Evolutionary conservation across 2,113 vertebrate genomes (phyloP).

Genomic region (Campylorhamphus procurvoides): DNA sequence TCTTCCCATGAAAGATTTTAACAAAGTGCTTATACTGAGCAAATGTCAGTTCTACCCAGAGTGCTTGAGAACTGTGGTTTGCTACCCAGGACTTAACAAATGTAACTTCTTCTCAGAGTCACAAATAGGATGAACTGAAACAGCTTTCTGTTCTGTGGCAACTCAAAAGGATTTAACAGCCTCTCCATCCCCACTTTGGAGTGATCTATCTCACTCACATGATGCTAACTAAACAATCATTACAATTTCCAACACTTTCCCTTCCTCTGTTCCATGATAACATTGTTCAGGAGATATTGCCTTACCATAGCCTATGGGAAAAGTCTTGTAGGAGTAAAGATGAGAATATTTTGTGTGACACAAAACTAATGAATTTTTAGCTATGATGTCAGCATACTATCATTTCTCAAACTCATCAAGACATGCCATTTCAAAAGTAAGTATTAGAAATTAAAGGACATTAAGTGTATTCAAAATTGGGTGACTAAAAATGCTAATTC

Average conservation of each 20-base stretch:
- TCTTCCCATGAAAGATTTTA: neutral
- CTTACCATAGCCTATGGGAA: neutral
- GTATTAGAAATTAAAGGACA: neutral
- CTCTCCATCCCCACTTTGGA: neutral
- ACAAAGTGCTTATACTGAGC: neutral
- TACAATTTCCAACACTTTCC: neutral
- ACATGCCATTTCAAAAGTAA: neutral
- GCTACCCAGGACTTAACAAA: neutral
- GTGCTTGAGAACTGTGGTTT: neutral
- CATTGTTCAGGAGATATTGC: neutral
- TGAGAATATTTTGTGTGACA: neutral
- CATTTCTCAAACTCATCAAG: neutral
- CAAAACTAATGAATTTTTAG: neutral
- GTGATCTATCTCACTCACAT: neutral
- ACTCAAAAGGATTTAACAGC: neutral
- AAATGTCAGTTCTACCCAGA: neutral
- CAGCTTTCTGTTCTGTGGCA: neutral
- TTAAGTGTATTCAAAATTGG: neutral
- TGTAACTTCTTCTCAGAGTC: neutral
- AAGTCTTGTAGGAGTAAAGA: neutral
- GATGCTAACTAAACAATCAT: neutral
- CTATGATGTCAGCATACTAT: neutral
- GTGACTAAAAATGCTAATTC: constrained; percentile 30
- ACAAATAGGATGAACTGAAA: neutral
- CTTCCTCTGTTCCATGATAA: neutral